Evolutionary conservation across 2,888 invertebrate genomes (phyloP), one percentile per base, ranked within the genome.

Genomic region (Salticus scenicus): DNA sequence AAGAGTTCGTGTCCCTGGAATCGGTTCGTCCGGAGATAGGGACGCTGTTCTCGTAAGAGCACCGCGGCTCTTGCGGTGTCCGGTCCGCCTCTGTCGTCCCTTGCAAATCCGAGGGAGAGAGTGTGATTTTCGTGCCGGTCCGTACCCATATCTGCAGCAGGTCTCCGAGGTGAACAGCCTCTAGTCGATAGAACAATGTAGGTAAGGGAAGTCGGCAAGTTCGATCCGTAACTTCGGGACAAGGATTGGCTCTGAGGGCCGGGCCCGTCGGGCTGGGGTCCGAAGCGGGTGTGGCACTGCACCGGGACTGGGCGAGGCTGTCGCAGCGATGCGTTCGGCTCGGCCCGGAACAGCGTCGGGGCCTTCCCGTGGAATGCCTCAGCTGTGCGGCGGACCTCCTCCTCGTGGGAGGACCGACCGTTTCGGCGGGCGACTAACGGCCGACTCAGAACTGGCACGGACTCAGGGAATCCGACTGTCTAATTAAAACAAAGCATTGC

Each of bases 171-270:
- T 94, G 92, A 93, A 92, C 92, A 93, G 93, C 93, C 93, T 94
- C 93, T 93, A 93, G 93, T 93, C 93, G 92, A 93, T 93, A 92
- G 93, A 93, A 92, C 92, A 94, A 94, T 93, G 93, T 93, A 93
- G 93, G 92, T 93, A 93, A 93, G 93, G 93, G 93, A 93, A 93
- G 93, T 93, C 93, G 93, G 93, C 93, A 94, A 94, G 93, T 94
- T 94, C 91, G 91, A 91, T 91, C 88, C 90, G 90, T 91, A 92
- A 91, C 91, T 92, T 92, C 93, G 93, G 94, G 92, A 94, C 92
- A 94, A 94, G 93, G 93, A 94, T 94, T 94, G 94, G 94, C 94
- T 94, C 94, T 94, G 93, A 94, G 93, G 93, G 92, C 93, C 92
- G 93, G 93, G 94, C 92, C 92, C 92, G 92, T 92, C 92, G 93